These are phyloP conservation scores for Poecilia picta DNA, from an alignment of 2,797 vertebrate genomes.

Conservation along the genomic window DNA sequence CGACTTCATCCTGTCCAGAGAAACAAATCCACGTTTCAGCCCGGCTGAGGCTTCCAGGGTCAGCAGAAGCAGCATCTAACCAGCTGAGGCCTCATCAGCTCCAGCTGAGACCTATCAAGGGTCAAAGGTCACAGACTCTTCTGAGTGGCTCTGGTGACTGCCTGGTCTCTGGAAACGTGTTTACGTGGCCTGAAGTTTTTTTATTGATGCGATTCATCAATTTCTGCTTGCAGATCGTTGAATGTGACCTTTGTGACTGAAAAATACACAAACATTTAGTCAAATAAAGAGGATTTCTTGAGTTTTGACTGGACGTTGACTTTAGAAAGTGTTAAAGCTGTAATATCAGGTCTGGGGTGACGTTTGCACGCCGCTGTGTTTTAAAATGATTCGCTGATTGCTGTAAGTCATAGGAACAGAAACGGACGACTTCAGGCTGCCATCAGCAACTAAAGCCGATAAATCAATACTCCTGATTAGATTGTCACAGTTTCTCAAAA, in stretches of 20 bases:
- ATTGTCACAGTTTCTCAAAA: not conserved
- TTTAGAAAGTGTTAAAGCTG: not conserved
- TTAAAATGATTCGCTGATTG: not conserved
- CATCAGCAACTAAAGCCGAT: not conserved
- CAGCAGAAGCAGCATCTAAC: slow-evolving; percentile 8
- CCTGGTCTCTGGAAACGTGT: not conserved
- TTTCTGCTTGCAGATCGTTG: not conserved
- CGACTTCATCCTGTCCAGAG: slow-evolving; percentile 38
- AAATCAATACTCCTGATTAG: slow-evolving; percentile 5
- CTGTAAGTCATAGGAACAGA: not conserved
- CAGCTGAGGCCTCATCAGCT: slow-evolving; percentile 46
- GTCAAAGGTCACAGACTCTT: slow-evolving; percentile 10
- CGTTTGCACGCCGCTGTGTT: not conserved
- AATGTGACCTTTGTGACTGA: not conserved
- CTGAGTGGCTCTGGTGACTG: slow-evolving; percentile 31
- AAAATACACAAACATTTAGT: not conserved
- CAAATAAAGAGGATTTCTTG: not conserved
- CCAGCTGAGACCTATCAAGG: slow-evolving; percentile 62
- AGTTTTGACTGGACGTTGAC: not conserved
- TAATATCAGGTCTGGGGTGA: not conserved
- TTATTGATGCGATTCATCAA: not conserved
- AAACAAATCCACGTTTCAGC: not conserved
- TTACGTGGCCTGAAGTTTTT: not conserved
- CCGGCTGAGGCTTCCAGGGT: not conserved
- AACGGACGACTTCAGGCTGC: not conserved